Evolutionary conservation across 2,113 vertebrate genomes (phyloP).

Genomic region (Phyllostomus hastatus): DNA sequence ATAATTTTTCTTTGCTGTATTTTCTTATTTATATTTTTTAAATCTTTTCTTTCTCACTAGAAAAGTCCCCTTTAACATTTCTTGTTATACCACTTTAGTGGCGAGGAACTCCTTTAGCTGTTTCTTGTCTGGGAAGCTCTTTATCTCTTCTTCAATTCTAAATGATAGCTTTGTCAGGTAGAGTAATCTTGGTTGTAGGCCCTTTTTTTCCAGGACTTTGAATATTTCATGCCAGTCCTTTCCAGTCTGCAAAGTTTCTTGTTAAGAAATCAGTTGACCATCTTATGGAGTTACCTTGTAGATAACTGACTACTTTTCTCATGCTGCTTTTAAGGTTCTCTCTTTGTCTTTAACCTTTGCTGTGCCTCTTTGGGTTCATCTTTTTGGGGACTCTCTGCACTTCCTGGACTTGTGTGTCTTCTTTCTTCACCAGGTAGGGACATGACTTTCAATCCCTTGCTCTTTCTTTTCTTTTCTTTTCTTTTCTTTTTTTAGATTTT

Average conservation of each 20-base stretch:
- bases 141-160: neutral
- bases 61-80: neutral
- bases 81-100: neutral
- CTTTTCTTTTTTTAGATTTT: too few relatives aligned
- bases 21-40: neutral
- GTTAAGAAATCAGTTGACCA: neutral
- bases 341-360: neutral
- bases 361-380: neutral
- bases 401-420: neutral
- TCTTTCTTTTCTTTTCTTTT: neutral
- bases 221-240: neutral
- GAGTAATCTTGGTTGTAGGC: neutral
- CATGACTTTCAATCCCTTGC: neutral
- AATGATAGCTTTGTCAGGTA: neutral
- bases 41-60: neutral
- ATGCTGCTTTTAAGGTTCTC: neutral
- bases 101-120: neutral
- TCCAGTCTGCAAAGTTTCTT: neutral
- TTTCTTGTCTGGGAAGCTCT: neutral
- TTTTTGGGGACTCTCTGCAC: neutral
- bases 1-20: neutral
- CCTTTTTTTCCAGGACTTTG: neutral
- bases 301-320: neutral
- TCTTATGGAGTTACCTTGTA: neutral
- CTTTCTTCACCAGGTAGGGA: neutral